Evolutionary conservation across 2,888 invertebrate genomes (phyloP).

Genomic region (Latheticus oryzae): DNA sequence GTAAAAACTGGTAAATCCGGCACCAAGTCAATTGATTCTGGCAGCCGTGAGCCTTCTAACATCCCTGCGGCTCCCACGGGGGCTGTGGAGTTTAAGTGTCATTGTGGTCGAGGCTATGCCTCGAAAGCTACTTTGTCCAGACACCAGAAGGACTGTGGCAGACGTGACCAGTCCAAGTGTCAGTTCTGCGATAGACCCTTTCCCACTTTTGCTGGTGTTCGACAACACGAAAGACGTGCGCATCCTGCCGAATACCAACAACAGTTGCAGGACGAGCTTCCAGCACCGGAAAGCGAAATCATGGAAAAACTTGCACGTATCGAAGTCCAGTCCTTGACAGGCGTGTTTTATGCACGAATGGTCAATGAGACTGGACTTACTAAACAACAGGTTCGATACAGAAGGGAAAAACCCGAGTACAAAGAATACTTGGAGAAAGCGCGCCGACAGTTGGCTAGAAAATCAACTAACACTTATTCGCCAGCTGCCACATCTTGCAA

Average conservation of each 20-base stretch:
- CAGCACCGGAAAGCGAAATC: slow-evolving; percentile 13
- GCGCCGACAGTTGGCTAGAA: neutral
- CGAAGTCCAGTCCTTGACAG: slow-evolving; percentile 7
- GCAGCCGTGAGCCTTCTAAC: slow-evolving; percentile 2
- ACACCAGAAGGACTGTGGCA: slow-evolving; percentile 23
- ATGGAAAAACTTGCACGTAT: slow-evolving; percentile 17
- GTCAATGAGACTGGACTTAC: slow-evolving; percentile 30
- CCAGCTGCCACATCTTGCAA: too few species aligned
- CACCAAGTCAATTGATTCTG: slow-evolving; percentile 8
- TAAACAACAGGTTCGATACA: slow-evolving; percentile 25
- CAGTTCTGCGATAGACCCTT: slow-evolving; percentile 7
- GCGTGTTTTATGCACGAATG: slow-evolving; percentile 19
- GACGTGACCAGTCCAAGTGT: slow-evolving; percentile 1
- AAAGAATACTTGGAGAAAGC: slow-evolving; percentile 14
- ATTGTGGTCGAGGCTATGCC: slow-evolving; percentile 10
- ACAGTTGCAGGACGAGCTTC: slow-evolving; percentile 7
- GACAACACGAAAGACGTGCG: slow-evolving; percentile 20
- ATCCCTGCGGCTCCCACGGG: neutral
- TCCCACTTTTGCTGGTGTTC: slow-evolving; percentile 2
- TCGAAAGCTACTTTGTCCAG: slow-evolving; percentile 4
- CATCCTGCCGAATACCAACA: slow-evolving; percentile 10
- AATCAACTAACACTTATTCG: neutral
- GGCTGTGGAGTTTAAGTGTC: neutral
- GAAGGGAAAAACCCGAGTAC: slow-evolving; percentile 28
- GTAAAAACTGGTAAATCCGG: slow-evolving; percentile 4